A percentile compares a stretch with the other conserved stretches of the same genome.
Conservation (phyloP, 2,113 vertebrate genomes). For the Ameiurus melas region DNA sequence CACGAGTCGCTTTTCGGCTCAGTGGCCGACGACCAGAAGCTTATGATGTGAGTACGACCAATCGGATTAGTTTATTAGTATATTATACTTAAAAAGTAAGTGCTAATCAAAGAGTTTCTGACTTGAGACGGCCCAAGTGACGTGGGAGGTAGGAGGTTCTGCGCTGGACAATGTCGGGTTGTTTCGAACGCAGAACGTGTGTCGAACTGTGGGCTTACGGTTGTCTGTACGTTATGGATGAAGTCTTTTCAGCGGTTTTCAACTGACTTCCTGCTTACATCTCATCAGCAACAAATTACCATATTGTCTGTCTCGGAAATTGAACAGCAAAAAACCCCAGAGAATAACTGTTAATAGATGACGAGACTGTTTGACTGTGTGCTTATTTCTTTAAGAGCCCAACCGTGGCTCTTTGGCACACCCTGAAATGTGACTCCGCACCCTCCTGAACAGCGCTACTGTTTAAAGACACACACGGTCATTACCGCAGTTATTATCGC, state of each 20-base stretch:
- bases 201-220: not conserved
- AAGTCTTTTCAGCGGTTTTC: not conserved
- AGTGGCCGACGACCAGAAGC: slow-evolving; percentile 93
- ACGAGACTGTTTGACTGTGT: not conserved
- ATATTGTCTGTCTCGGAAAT: not conserved
- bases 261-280: not conserved
- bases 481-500: not conserved
- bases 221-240: not conserved
- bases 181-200: too few species aligned
- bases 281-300: not conserved
- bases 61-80: not conserved
- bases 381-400: not conserved
- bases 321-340: not conserved
- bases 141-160: too few species aligned
- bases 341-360: not conserved
- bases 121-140: too few species aligned
- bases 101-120: too few species aligned
- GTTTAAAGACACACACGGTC: not conserved
- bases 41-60: slow-evolving; percentile 85
- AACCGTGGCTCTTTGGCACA: not conserved
- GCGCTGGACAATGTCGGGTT: too few species aligned
- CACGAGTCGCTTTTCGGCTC: slow-evolving; percentile 94
- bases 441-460: not conserved
- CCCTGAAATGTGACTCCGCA: not conserved
- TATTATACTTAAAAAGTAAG: not conserved